Percentiles rank a stretch among this genome's conserved stretches.
Evolutionary conservation across 2,797 vertebrate species (phyloP).

Genomic region (Myoxocephalus aenaeus): DNA sequence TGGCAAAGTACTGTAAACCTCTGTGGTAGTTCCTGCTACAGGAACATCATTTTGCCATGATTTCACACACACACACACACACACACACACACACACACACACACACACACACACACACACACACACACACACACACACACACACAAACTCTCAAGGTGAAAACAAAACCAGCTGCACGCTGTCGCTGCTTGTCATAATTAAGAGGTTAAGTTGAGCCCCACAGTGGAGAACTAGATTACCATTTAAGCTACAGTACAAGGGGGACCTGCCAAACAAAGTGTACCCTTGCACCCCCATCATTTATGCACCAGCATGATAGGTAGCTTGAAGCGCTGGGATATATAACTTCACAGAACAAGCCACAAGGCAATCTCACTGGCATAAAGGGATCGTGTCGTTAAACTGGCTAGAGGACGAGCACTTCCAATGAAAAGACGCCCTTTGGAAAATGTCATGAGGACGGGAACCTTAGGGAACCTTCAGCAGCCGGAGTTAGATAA

Average conservation of each 20-base stretch:
- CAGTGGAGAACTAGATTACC: constrained; percentile 23
- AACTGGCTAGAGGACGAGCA: constrained; percentile 35
- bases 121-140: not conserved
- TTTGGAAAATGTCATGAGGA: constrained; percentile 63
- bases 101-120: too few species aligned
- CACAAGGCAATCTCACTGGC: constrained; percentile 22
- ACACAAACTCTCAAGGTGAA: not conserved
- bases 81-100: not conserved
- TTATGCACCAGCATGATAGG: constrained; percentile 29
- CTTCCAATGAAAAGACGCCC: constrained; percentile 44
- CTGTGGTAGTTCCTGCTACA: not conserved
- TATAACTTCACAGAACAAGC: constrained; percentile 24
- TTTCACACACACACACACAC: not conserved
- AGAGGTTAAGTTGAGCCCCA: constrained; percentile 14
- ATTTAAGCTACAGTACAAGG: constrained; percentile 28
- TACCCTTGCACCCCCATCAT: constrained; percentile 36
- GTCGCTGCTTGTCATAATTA: not conserved
- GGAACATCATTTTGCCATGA: not conserved
- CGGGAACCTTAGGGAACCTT: constrained; percentile 27
- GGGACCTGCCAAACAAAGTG: constrained; percentile 26
- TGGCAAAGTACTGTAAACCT: not conserved
- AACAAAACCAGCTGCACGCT: not conserved
- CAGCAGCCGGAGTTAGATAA: not conserved
- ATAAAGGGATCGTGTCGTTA: constrained; percentile 26
- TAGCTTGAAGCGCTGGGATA: constrained; percentile 20